These are phyloP conservation scores for Pangasianodon gigas DNA, from an alignment of 2,113 vertebrate species.

Conservation along the genomic window DNA sequence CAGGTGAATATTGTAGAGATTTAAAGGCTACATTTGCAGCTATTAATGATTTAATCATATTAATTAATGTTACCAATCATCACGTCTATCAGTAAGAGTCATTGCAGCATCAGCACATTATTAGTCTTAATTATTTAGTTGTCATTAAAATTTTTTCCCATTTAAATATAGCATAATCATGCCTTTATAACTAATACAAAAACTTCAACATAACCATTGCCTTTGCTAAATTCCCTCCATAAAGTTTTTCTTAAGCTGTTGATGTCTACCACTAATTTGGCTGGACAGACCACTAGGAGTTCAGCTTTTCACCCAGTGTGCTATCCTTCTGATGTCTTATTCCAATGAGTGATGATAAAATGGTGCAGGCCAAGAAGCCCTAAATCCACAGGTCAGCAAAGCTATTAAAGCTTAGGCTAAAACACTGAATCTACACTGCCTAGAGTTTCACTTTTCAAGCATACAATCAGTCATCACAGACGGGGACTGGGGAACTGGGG, in stretches of 20 bases:
- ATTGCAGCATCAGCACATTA: background rate
- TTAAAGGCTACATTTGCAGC: background rate
- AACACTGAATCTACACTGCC: background rate
- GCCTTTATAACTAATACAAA: background rate
- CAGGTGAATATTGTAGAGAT: background rate
- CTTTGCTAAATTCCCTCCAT: background rate
- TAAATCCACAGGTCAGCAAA: constrained; percentile 22
- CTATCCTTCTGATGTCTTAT: constrained; percentile 54
- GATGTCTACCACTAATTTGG: background rate
- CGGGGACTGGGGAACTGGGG: background rate
- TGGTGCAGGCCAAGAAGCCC: background rate
- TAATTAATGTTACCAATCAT: background rate
- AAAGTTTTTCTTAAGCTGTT: background rate
- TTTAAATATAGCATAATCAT: background rate
- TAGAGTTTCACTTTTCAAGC: background rate
- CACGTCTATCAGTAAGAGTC: background rate
- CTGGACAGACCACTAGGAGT: background rate
- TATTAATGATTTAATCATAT: constrained; percentile 3
- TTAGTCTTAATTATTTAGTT: background rate
- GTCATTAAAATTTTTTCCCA: background rate
- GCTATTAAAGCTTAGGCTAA: background rate
- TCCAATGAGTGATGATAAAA: constrained; percentile 27
- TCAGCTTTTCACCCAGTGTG: constrained; percentile 21
- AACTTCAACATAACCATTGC: background rate
- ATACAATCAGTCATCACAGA: background rate